Evolutionary conservation across 2,888 invertebrate genomes (phyloP), one percentile per base, ranked within the genome.

Genomic region (Protophormia terraenovae): DNA sequence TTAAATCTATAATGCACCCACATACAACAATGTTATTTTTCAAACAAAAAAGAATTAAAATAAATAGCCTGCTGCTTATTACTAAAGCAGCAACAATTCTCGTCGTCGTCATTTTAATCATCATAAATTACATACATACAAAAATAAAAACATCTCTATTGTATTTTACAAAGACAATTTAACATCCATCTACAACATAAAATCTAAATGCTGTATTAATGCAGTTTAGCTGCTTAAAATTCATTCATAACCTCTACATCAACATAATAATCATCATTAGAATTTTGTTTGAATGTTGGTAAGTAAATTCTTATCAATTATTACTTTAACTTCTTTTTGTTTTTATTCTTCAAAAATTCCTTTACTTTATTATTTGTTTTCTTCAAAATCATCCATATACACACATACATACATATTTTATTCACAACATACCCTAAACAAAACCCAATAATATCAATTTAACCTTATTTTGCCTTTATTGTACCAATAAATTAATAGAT

Each of bases 191-290:
- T 16, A 1, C 24, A 60, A 22, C 3, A 55, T n/a, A 55, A 35
- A 62, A 50, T 32, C 29, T 60, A 60, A 60, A 67, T 60, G 58
- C 72, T 60, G 72, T 55, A 45, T 72, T 72, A 58, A 67, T 58
- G 47, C 80, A 73, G 55, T 67, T 67, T 19, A 50, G 29, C 67
- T 27, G 66, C 58, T 58, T 35, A 50, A 3, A 67, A 62, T 60
- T 69, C 60, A 66, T 67, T 16, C 22, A 45, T 16, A 45, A 55
- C 27, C 12, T 27, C 14, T 4, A 55, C 29, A 19, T 38, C 12
- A 50, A 12, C 22, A 22, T 47, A 8, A 47, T 19, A 6, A 19
- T 24, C 14, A 53, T 27, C 29, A 27, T 29, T 6, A 50, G 8
- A 19, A 50, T 41, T 64, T 72, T 66, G 16, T 66, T 67, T 58